Base-by-base conservation (phyloP, 2,113 vertebrate species). In the Irena cyanogastra region DNA sequence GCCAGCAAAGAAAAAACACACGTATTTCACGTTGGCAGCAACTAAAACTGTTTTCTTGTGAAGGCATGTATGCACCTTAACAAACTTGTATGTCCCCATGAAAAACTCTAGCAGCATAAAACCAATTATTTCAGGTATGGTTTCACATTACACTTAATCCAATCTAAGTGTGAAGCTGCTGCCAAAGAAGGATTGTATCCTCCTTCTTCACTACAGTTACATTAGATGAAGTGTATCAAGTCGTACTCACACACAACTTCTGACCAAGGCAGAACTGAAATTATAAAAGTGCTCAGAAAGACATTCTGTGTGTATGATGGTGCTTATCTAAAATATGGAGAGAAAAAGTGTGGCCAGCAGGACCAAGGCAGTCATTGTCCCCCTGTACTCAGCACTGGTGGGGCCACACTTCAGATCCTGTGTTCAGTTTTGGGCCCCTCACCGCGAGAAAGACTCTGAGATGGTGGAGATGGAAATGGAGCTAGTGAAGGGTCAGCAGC, bases 31-130 rank as follows among this genome's bases (percentile, higher is more conserved):
- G 41, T 0, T 15, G 35, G 63, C 45, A 83, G 54, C 31, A 74
- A 75, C 7, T 78, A 42, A 42, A 89, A 75, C 60, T 16, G 39
- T 27, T 60, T 53, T 56, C 91, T 83, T 47, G 9, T 24, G 47
- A 94, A 82, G 41, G 53, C 60, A n/a, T 5, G 22, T 41, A 44
- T 44, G 37, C 56, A 84, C 56, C 87, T 92, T 94, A 93, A 92
- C 59, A 96, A 95, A 71, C 91, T 65, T 50, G 7, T 74, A 90
- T 26, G 81, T 87, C 41, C 94, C 84, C 94, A 95, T 74, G 77
- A 97, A 97, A 97, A 92, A 68, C 44, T 71, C 13, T 56, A 92
- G 94, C 83, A 94, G 83, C 86, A 93, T 88, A 98, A 98, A 98
- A 82, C 96, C 91, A 97, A 95, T 97, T 97, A 96, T 93, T 97